Conservation (phyloP, 2,113 vertebrate species). For the Rhabdomys dilectus region DNA sequence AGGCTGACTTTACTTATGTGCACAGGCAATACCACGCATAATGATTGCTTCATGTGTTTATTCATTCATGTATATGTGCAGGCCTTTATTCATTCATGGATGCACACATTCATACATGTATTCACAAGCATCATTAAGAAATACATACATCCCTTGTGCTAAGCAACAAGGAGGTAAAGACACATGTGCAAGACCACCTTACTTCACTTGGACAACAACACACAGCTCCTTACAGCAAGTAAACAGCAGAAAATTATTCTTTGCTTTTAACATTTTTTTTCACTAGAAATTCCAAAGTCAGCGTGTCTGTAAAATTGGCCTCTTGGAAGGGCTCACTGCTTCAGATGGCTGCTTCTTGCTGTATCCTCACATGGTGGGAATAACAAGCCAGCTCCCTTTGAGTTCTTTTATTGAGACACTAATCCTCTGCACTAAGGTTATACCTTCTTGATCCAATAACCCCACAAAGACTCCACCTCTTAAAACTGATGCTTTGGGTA, state of each 20-base stretch:
- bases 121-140: not conserved
- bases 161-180: not conserved
- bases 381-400: not conserved
- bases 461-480: not conserved
- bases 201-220: not conserved
- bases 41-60: not conserved
- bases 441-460: not conserved
- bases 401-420: not conserved
- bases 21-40: not conserved
- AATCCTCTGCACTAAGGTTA: not conserved
- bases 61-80: not conserved
- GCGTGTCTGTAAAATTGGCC: not conserved
- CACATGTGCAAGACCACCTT: not conserved
- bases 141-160: not conserved
- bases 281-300: not conserved
- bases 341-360: not conserved
- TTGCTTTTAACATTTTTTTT: not conserved
- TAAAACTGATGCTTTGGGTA: not conserved
- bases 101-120: not conserved
- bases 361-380: not conserved
- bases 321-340: not conserved
- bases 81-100: not conserved
- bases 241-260: not conserved
- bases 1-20: not conserved
- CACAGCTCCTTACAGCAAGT: not conserved